Evolutionary conservation across 2,797 vertebrate species (phyloP).

Genomic region (Erpetoichthys calabaricus): DNA sequence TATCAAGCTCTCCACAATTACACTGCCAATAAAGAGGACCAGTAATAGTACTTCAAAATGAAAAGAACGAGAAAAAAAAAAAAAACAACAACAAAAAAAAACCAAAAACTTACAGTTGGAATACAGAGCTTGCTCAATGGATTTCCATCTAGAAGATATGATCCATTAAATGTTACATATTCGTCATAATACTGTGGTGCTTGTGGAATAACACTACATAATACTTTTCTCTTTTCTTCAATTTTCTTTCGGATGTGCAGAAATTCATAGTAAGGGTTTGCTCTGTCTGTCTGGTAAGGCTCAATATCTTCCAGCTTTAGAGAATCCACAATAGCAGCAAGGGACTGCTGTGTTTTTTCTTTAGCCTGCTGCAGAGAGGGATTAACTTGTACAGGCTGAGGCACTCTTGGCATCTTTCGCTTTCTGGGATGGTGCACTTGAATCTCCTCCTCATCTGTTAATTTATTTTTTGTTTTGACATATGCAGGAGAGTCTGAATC

Average conservation of each 20-base stretch:
- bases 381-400: conserved; percentile 51
- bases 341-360: conserved; percentile 79
- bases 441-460: conserved; percentile 74
- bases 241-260: conserved; percentile 95
- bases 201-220: conserved; percentile 91
- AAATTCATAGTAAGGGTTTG: conserved; percentile 96
- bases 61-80: background rate
- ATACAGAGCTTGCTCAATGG: conserved; percentile 97
- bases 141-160: conserved; percentile 92
- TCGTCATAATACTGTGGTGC: conserved; percentile 98
- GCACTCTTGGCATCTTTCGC: conserved; percentile 75
- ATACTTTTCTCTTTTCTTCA: conserved; percentile 90
- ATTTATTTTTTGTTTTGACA: conserved; percentile 56
- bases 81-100: background rate
- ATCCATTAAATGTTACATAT: conserved; percentile 96
- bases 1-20: too few species aligned
- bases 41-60: background rate
- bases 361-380: conserved; percentile 64
- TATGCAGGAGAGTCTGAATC: conserved; percentile 63
- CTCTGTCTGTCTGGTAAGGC: conserved; percentile 89
- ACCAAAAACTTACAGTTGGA: conserved; percentile 73
- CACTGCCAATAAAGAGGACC: too few species aligned
- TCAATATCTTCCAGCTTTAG: conserved; percentile 95
- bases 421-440: conserved; percentile 85
- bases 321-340: conserved; percentile 87